Base-by-base conservation (phyloP, 2,888 invertebrate species). In the Drosophila quinaria region DNA sequence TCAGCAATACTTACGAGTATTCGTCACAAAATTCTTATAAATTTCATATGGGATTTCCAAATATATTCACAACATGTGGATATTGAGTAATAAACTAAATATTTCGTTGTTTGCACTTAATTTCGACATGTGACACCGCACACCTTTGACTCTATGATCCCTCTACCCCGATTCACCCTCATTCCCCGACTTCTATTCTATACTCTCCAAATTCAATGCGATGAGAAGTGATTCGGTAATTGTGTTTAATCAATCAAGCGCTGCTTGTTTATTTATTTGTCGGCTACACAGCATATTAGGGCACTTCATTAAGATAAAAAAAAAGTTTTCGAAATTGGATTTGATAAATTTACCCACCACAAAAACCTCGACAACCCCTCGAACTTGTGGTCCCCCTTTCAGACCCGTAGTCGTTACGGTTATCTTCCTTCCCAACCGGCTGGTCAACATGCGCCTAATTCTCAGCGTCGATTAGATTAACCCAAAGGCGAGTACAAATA, bases 391-490 rank as follows among this genome's bases (percentile, higher is more conserved):
- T 6, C 11, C 35, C 17, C 29, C 15, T 39, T 17, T 42, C 33
- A 46, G 17, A 33, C 62, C 73, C 66, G 41, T 60, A 52, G 47
- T 42, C 77, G 78, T 74, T 85, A 59, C 79, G 73, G 81, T 86
- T 88, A 86, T 90, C 80, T 86, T 69, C 41, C 50, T 86, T 69
- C 41, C 50, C 15, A 51, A n/a, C 41, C 51, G 59, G 62, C 70
- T 72, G 82, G 82, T 74, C 81, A 81, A 75, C 77, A 63, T 66
- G 73, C 77, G 78, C 81, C 74, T 76, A 88, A 87, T 86, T 87
- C 87, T 76, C 81, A 69, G 80, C 86, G 44, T 72, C 83, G 87
- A 90, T 87, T 90, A 90, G 87, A 90, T 87, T 90, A 87, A 87
- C 75, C 73, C 75, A 49, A 52, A 70, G 17, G 25, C 50, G 44